A percentile compares a stretch with the other conserved stretches of the same genome.
Evolutionary conservation across 2,797 vertebrate species (phyloP).

Genomic region (Pangasius macronema): DNA sequence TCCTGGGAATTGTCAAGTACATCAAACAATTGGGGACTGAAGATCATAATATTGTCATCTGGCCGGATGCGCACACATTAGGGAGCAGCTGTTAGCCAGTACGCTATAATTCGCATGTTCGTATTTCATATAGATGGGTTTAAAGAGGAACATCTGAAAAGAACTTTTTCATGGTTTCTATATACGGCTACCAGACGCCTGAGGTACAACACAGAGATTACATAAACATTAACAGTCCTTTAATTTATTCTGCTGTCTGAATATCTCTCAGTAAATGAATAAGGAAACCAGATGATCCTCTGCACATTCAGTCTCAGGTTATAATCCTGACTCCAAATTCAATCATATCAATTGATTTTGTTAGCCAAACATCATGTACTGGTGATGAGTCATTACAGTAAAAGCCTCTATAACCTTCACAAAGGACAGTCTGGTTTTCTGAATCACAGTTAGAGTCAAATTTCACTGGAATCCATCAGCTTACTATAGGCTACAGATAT

Average conservation of each 20-base stretch:
- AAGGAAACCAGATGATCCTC: slow-evolving; percentile 4
- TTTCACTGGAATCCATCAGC: slow-evolving; percentile 33
- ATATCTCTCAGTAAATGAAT: not conserved
- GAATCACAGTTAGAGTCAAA: slow-evolving; percentile 30
- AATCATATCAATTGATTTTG: slow-evolving; percentile 3
- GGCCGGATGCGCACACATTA: not conserved
- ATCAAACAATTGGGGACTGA: not conserved
- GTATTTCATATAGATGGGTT: not conserved
- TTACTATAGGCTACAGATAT: not conserved
- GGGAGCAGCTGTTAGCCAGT: not conserved
- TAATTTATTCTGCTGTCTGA: not conserved
- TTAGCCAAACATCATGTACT: not conserved
- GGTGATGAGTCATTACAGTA: not conserved
- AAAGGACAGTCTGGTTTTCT: slow-evolving; percentile 18
- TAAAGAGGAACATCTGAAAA: not conserved
- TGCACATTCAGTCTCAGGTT: not conserved
- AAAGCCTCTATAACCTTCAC: slow-evolving; percentile 26
- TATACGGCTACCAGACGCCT: not conserved
- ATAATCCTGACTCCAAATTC: slow-evolving; percentile 9
- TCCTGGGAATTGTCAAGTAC: not conserved
- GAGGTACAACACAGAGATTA: not conserved
- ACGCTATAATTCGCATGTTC: not conserved
- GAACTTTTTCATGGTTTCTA: not conserved
- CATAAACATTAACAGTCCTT: not conserved
- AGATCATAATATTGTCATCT: not conserved